Percentiles rank a stretch among this genome's conserved stretches.
phyloP scores from a whole-genome alignment of 2,113 vertebrate genomes.

The Edolisoma coerulescens region DNA sequence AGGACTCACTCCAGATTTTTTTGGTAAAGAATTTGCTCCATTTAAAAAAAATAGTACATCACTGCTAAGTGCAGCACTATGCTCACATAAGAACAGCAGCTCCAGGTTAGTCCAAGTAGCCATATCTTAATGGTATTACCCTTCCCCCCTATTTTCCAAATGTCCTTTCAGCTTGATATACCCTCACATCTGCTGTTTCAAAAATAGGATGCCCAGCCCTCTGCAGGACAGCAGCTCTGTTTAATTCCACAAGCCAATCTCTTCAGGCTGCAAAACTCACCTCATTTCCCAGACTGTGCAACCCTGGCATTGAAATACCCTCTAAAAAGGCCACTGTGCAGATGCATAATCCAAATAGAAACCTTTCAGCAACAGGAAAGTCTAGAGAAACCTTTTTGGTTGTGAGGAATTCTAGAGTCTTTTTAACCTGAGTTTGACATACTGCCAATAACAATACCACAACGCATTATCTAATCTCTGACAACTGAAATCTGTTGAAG shows the following conservation, averaged over 20 bases:
- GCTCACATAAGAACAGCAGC: background rate
- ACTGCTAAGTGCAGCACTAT: background rate
- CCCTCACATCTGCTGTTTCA: fast-evolving
- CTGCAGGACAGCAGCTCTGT: background rate
- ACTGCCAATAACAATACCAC: background rate
- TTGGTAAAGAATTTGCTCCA: background rate
- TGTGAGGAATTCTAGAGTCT: background rate
- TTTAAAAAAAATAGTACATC: background rate
- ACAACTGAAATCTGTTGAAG: background rate
- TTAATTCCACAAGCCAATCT: background rate
- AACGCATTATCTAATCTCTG: background rate
- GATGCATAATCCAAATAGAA: background rate
- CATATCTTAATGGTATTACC: background rate
- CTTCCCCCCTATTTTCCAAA: background rate
- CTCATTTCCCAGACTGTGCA: background rate
- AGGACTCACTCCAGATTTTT: background rate
- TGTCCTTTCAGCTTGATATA: background rate
- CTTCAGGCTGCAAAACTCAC: background rate
- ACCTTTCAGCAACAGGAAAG: background rate
- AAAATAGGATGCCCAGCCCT: background rate
- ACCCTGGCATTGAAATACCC: background rate
- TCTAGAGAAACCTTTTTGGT: background rate
- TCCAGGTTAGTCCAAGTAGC: background rate
- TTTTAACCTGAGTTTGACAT: background rate
- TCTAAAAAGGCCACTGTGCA: background rate